Percentiles rank a stretch among this genome's conserved stretches.
These are phyloP conservation scores for Troilus luridus DNA, from an alignment of 2,888 invertebrate species.

Conservation along the genomic window DNA sequence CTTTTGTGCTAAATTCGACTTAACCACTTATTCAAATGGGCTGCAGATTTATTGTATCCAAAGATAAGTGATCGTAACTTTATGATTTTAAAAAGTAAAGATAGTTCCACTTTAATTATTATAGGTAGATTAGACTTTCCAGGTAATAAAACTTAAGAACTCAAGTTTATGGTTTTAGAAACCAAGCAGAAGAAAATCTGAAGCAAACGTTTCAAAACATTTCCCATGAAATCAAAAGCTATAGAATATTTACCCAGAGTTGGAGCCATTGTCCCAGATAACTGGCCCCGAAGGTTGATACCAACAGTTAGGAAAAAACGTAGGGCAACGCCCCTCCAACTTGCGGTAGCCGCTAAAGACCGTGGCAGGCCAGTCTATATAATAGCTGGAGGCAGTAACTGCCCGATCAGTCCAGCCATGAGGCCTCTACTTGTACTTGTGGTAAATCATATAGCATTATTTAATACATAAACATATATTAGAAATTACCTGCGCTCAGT, in stretches of 20 bases:
- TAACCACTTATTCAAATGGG: no score
- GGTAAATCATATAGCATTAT: constrained; percentile 28
- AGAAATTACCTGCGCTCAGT: neutral
- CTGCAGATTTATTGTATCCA: no score
- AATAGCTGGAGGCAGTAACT: neutral
- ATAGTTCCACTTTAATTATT: no score
- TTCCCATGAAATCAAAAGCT: neutral
- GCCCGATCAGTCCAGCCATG: constrained; percentile 42
- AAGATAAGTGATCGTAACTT: no score
- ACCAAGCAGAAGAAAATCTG: neutral
- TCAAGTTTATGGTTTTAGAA: neutral
- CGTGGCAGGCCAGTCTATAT: constrained; percentile 45
- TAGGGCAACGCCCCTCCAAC: constrained; percentile 43
- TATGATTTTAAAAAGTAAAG: no score
- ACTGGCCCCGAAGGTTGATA: constrained; percentile 36
- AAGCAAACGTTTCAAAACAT: neutral
- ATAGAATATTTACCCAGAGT: neutral
- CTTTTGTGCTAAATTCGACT: no score
- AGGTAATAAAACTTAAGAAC: no score
- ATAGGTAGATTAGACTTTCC: no score
- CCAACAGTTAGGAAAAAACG: constrained; percentile 44
- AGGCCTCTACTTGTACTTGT: constrained; percentile 29
- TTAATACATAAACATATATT: constrained; percentile 36
- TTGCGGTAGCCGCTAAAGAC: constrained; percentile 44
- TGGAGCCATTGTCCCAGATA: constrained; percentile 39